A percentile compares a stretch with the other conserved stretches of the same genome.
phyloP scores from a whole-genome alignment of 2,797 vertebrate genomes.

The Microctenopoma steveboyesi region DNA sequence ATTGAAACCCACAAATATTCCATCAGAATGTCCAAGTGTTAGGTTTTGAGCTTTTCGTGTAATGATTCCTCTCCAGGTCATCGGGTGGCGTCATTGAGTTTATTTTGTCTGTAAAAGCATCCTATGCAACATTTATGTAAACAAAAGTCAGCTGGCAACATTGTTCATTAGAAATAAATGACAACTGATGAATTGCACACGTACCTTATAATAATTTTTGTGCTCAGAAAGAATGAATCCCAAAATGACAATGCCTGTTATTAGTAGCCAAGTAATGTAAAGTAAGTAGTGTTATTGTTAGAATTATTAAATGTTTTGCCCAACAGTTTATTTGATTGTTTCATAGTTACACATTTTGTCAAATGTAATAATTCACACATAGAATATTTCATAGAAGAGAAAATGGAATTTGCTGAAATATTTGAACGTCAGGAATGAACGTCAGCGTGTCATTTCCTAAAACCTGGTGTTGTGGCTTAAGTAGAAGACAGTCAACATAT shows the following conservation, averaged over 20 bases:
- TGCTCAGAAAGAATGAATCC: too few relatives aligned
- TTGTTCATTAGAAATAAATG: neutral
- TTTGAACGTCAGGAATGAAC: neutral
- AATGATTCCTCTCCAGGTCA: conserved; percentile 31
- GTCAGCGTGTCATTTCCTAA: neutral
- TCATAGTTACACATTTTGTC: too few relatives aligned
- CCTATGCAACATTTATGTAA: neutral
- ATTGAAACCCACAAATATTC: conserved; percentile 1
- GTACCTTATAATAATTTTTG: neutral
- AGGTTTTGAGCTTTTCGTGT: neutral
- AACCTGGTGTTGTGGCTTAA: neutral
- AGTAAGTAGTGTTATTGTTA: too few relatives aligned
- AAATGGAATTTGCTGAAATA: neutral
- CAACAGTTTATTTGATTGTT: too few relatives aligned
- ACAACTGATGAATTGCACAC: neutral
- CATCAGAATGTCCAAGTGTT: conserved; percentile 2
- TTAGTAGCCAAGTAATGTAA: too few relatives aligned
- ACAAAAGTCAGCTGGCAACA: conserved; percentile 12
- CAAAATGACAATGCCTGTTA: too few relatives aligned
- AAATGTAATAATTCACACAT: too few relatives aligned
- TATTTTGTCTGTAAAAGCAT: neutral
- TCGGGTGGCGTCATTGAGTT: conserved; percentile 53
- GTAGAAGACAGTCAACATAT: neutral
- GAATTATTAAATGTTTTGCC: too few relatives aligned
- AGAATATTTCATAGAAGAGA: too few relatives aligned